These are phyloP conservation scores for Thalpophila matura DNA, from an alignment of 2,888 invertebrate genomes.

Conservation along the genomic window DNA sequence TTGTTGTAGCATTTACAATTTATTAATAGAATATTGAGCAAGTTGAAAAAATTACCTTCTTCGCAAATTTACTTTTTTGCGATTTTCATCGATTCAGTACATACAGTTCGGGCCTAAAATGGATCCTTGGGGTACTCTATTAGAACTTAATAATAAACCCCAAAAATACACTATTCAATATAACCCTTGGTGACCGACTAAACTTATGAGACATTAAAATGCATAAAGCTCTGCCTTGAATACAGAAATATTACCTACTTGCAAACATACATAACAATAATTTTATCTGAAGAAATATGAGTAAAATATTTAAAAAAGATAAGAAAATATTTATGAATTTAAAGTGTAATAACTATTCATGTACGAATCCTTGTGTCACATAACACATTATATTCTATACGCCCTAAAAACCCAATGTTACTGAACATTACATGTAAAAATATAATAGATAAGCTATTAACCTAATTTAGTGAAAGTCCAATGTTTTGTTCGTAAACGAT, in stretches of 20 bases:
- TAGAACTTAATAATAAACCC: too few species aligned
- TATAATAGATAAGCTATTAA: constrained; percentile 53
- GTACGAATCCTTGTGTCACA: too few species aligned
- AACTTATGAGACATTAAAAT: too few species aligned
- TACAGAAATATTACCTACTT: too few species aligned
- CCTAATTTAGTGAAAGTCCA: constrained; percentile 75
- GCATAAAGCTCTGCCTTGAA: too few species aligned
- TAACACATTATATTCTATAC: background rate
- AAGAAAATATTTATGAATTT: too few species aligned
- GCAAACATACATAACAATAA: too few species aligned
- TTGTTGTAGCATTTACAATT: background rate
- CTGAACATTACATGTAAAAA: constrained; percentile 4
- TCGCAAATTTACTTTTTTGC: background rate
- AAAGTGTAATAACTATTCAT: too few species aligned
- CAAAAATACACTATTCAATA: too few species aligned
- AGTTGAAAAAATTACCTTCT: background rate
- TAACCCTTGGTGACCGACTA: too few species aligned
- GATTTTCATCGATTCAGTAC: background rate
- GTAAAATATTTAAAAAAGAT: too few species aligned
- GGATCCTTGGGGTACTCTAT: constrained; percentile 8
- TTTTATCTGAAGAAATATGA: too few species aligned
- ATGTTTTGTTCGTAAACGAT: constrained; percentile 67
- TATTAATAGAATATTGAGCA: background rate
- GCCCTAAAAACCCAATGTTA: background rate
- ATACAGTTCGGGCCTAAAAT: background rate